A percentile compares a stretch with the other conserved stretches of the same genome.
Evolutionary conservation across 2,888 invertebrate genomes (phyloP).

Genomic region (Alloscopus bannaensis): DNA sequence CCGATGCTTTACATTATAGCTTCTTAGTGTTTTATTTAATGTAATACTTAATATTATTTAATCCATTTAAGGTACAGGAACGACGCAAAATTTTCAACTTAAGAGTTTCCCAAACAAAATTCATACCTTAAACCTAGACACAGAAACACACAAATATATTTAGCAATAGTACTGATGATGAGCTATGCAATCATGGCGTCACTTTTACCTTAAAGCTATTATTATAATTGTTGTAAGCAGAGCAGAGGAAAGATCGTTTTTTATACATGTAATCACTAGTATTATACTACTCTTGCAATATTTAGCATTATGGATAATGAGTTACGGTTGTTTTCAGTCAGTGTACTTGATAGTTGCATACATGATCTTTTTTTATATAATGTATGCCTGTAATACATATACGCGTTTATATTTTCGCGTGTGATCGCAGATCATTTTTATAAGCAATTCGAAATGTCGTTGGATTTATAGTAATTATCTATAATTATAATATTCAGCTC

Average conservation of each 20-base stretch:
- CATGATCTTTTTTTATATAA: background rate
- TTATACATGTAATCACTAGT: background rate
- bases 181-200: background rate
- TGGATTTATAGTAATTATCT: background rate
- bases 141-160: background rate
- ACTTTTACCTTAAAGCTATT: background rate
- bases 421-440: slow-evolving; percentile 25
- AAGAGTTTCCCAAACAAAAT: background rate
- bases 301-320: slow-evolving; percentile 25
- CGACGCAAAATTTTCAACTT: slow-evolving; percentile 4
- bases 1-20: slow-evolving; percentile 39
- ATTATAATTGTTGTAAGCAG: slow-evolving; percentile 17
- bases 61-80: slow-evolving; percentile 48
- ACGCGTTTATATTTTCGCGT: too few species aligned
- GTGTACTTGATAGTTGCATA: slow-evolving; percentile 38
- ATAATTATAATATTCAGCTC: slow-evolving; percentile 26
- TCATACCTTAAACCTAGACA: background rate
- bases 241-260: slow-evolving; percentile 2
- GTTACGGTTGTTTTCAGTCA: slow-evolving; percentile 44
- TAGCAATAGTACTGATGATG: background rate
- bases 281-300: background rate
- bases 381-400: too few species aligned
- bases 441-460: slow-evolving; percentile 16
- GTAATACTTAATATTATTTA: background rate
- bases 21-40: slow-evolving; percentile 1